Conservation (phyloP, 2,888 invertebrate genomes). For the Rhabditophanes sp. region DNA sequence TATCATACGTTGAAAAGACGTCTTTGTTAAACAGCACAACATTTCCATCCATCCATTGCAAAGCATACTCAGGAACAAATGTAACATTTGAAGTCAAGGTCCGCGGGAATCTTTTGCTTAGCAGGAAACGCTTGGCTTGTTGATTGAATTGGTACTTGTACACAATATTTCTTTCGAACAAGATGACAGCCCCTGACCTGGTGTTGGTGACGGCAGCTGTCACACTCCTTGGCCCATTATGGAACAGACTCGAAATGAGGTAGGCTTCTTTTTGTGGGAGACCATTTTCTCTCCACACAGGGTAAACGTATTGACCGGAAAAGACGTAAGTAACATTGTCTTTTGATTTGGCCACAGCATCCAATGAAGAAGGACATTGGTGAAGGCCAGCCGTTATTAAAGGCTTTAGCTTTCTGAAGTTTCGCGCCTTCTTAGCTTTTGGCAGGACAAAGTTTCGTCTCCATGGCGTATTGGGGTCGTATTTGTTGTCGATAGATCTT, state of each 20-base stretch:
- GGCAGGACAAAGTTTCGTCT: no score
- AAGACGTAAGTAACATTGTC: conserved; percentile 37
- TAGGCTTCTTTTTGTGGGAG: conserved; percentile 29
- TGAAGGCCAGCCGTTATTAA: conserved; percentile 10
- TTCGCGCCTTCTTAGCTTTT: no score
- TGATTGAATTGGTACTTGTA: conserved; percentile 35
- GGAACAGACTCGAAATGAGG: conserved; percentile 26
- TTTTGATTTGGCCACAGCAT: conserved; percentile 35
- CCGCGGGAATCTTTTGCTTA: conserved; percentile 1
- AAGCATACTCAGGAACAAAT: conserved; percentile 26
- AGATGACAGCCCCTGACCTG: conserved; percentile 26
- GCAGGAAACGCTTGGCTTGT: conserved; percentile 19
- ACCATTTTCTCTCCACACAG: conserved; percentile 29
- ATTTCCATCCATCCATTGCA: conserved; percentile 38
- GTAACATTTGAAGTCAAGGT: conserved; percentile 15
- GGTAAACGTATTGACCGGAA: conserved; percentile 28
- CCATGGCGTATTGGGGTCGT: no score
- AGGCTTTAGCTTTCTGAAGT: no score
- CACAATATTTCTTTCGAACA: conserved; percentile 21
- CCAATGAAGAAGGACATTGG: conserved; percentile 24
- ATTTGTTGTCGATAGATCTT: no score
- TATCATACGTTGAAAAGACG: conserved; percentile 33
- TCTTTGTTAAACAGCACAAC: conserved; percentile 26
- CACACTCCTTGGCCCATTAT: conserved; percentile 29
- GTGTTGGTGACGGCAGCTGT: conserved; percentile 33